phyloP scores from a whole-genome alignment of 1,140 invertebrate species.

The Drosophila rufa region DNA sequence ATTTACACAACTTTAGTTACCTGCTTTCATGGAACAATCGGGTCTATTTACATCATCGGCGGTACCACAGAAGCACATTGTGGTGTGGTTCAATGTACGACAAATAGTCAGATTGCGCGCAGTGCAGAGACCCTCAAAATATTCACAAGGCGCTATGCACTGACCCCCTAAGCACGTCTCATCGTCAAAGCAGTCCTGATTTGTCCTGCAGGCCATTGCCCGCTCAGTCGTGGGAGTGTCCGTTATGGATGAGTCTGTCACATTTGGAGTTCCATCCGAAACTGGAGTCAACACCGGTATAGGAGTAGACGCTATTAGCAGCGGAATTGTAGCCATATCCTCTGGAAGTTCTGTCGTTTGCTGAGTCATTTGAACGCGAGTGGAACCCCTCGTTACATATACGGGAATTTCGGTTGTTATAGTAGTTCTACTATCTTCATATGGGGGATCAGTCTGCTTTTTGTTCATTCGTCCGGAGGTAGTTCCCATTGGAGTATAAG shows the following conservation, averaged over 20 bases:
- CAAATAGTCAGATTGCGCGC: conserved; percentile 78
- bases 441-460: conserved; percentile 1
- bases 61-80: conserved; percentile 86
- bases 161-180: conserved; percentile 86
- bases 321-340: conserved; percentile 1
- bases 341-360: conserved; percentile 6
- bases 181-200: conserved; percentile 86
- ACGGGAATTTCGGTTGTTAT: background rate
- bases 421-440: background rate
- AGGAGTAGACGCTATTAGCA: conserved; percentile 25
- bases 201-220: conserved; percentile 47
- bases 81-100: conserved; percentile 85
- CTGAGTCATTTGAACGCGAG: background rate
- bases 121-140: conserved; percentile 78
- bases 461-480: conserved; percentile 1
- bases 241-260: conserved; percentile 16
- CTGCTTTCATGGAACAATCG: conserved; percentile 87
- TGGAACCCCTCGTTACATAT: background rate
- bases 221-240: conserved; percentile 16
- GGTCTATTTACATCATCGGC: conserved; percentile 77
- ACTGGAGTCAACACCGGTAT: conserved; percentile 5
- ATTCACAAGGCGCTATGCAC: conserved; percentile 87
- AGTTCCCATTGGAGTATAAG: background rate
- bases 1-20: conserved; percentile 86
- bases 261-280: conserved; percentile 35